Evolutionary conservation across 2,888 invertebrate species (phyloP).

Genomic region (Melanotus villosus): DNA sequence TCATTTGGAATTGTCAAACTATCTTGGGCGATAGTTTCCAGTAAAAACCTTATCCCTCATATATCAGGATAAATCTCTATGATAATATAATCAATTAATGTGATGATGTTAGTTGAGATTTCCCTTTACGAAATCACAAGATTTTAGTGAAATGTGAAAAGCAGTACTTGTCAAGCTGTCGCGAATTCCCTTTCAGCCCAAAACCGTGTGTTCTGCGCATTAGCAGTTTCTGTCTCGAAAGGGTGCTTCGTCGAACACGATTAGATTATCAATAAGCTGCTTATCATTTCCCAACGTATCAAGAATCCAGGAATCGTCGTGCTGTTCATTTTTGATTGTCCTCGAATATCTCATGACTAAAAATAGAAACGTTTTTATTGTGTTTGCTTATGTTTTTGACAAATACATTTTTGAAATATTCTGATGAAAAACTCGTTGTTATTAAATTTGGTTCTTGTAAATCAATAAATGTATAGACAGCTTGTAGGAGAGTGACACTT

Average conservation of each 20-base stretch:
- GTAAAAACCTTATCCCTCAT: no score
- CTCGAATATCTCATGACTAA: background rate
- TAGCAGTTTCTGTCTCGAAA: constrained; percentile 36
- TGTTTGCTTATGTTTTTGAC: background rate
- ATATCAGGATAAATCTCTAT: no score
- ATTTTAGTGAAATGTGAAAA: background rate
- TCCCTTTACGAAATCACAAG: background rate
- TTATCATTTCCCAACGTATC: constrained; percentile 32
- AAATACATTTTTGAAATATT: background rate
- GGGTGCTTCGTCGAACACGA: constrained; percentile 32
- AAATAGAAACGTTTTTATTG: background rate
- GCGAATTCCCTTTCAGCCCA: constrained; percentile 9
- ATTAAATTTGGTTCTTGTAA: no score
- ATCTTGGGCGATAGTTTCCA: no score
- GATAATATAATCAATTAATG: no score
- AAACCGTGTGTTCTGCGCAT: constrained; percentile 26
- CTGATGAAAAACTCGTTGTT: no score
- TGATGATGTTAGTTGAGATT: constrained; percentile 12
- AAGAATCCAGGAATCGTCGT: constrained; percentile 1
- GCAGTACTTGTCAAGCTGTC: constrained; percentile 2
- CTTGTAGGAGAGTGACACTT: no score
- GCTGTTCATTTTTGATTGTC: background rate
- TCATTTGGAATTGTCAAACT: no score
- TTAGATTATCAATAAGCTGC: constrained; percentile 39
- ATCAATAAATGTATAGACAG: no score